A percentile compares a stretch with the other conserved stretches of the same genome.
These are phyloP conservation scores for Mizuhopecten yessoensis DNA, from an alignment of 1,140 invertebrate species.

Conservation along the genomic window DNA sequence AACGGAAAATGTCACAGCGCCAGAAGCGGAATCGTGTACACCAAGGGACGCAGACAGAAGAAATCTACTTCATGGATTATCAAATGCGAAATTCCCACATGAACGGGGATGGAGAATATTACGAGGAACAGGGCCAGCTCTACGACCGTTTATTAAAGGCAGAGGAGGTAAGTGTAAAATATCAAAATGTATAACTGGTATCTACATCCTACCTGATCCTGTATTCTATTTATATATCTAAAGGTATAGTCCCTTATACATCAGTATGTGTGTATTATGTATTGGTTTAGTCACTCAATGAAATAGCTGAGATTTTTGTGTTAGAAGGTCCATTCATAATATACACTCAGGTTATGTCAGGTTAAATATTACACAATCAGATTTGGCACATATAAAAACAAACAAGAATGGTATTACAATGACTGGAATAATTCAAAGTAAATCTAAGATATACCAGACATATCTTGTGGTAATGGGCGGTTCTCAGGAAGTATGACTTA, in stretches of 20 bases:
- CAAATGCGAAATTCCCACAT: constrained; percentile 58
- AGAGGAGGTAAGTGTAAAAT: constrained; percentile 75
- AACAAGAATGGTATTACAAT: neutral
- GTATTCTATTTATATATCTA: too few species aligned
- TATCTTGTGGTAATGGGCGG: neutral
- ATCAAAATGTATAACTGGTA: neutral
- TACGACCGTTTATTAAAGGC: constrained; percentile 78
- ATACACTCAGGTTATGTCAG: too few species aligned
- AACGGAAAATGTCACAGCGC: constrained; percentile 81
- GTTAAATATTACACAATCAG: neutral
- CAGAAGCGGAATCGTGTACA: constrained; percentile 72
- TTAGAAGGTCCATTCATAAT: neutral
- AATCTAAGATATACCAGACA: neutral
- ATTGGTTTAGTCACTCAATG: neutral
- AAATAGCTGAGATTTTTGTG: neutral
- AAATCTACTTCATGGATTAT: constrained; percentile 69
- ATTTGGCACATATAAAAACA: neutral
- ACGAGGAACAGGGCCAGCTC: constrained; percentile 76
- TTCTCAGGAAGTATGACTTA: neutral
- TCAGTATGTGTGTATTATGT: neutral
- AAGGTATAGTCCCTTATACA: too few species aligned
- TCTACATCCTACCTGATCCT: too few species aligned
- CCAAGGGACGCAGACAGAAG: constrained; percentile 79
- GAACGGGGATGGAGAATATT: constrained; percentile 77
- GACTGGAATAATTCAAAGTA: neutral